Percentiles rank a stretch among this genome's conserved stretches.
These are phyloP conservation scores for Dasyornis broadbenti DNA, from an alignment of 2,113 vertebrate genomes.

Conservation along the genomic window DNA sequence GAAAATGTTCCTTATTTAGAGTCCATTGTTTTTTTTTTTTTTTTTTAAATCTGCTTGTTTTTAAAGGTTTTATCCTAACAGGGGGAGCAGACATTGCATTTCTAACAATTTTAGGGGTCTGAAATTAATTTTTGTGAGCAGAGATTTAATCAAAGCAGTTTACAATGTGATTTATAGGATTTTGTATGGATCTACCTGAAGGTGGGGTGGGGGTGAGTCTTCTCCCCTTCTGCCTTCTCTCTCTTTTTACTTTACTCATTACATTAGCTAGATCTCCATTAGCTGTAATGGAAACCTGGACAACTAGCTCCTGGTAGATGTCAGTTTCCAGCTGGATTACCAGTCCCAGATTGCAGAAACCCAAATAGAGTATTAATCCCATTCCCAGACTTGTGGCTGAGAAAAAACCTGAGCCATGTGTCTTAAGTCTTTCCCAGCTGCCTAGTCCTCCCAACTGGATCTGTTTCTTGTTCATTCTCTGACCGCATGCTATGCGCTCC, in stretches of 20 bases:
- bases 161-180: background rate
- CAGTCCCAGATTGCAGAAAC: background rate
- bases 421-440: background rate
- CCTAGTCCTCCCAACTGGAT: background rate
- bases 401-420: background rate
- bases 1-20: background rate
- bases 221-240: background rate
- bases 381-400: background rate
- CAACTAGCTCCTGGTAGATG: background rate
- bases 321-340: background rate
- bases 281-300: background rate
- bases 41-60: background rate
- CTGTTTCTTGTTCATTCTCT: background rate
- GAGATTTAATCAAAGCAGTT: background rate
- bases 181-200: background rate
- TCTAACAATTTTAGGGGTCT: background rate
- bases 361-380: background rate
- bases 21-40: background rate
- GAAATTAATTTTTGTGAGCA: background rate
- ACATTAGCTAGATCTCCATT: background rate
- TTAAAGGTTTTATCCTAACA: background rate
- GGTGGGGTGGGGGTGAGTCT: background rate
- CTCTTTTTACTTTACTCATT: background rate
- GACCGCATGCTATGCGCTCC: fast-evolving
- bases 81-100: background rate